Evolutionary conservation across 2,797 vertebrate species (phyloP).

Genomic region (Pangasius larnaudii): DNA sequence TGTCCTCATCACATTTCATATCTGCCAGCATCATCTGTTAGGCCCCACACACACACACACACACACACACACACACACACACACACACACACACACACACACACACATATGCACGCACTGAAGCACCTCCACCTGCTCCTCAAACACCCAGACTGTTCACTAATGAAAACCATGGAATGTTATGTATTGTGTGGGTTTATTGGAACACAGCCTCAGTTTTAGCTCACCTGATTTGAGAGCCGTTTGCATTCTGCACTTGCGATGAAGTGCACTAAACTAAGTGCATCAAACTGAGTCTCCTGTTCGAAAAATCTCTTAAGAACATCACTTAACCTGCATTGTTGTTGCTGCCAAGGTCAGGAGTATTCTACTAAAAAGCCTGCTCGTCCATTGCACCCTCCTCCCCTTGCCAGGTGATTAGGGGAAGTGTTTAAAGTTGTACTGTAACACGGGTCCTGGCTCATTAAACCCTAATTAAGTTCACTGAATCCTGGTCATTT

Average conservation of each 20-base stretch:
- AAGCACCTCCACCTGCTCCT: background rate
- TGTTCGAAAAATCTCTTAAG: background rate
- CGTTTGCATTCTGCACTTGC: background rate
- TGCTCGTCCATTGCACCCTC: background rate
- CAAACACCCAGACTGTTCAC: background rate
- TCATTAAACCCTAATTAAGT: background rate
- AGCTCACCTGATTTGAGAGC: background rate
- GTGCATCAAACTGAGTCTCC: background rate
- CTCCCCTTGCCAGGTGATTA: background rate
- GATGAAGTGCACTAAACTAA: background rate
- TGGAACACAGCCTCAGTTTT: background rate
- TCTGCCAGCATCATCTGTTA: background rate
- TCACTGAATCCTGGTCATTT: background rate
- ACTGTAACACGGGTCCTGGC: background rate
- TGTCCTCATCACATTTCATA: constrained; percentile 12
- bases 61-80: background rate
- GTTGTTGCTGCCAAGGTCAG: background rate
- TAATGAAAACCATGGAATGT: no score
- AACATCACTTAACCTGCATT: background rate
- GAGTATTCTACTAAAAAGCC: background rate
- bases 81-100: background rate
- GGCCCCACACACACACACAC: background rate
- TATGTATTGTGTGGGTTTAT: background rate
- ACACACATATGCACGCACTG: background rate
- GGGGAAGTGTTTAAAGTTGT: background rate